Evolutionary conservation across 2,113 vertebrate species (phyloP), one percentile per base, ranked within the genome.

Genomic region (Zosterops japonicus): DNA sequence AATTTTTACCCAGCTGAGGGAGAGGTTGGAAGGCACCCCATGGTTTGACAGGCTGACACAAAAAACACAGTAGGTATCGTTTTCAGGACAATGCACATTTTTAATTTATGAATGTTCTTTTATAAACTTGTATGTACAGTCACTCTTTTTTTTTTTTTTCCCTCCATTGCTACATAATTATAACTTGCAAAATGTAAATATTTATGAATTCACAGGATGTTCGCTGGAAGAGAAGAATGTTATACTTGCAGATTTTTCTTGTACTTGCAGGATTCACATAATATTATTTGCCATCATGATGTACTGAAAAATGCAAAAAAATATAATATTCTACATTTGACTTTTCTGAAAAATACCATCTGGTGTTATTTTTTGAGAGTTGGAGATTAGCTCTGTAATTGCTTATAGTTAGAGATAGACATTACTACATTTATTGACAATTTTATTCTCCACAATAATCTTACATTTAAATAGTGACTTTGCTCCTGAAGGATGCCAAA

Each of bases 151-250:
- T 50, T 70, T 70, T 36, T 59, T 80, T 96, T 94, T 5, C 5
- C 27, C 87, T 95, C 86, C 83, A 97, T 93, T 97, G 97, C 97
- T 97, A 98, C 97, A 98, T 98, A 98, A 98, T 98, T 98, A 98
- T 98, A 98, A 97, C 97, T 98, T 98, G 96, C 96, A 98, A 98
- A 97, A 97, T 97, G 97, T 98, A 98, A 98, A 98, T 98, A 98
- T 98, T 98, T 98, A 98, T 98, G 98, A 98, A 98, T 98, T 98
- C 97, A 98, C 97, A 98, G 97, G 97, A 98, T 98, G 97, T 98
- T 98, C 60, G 2, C 96, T 97, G 95, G 96, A 95, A 98, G 94
- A 98, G 95, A 97, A 95, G 94, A 98, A 97, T 97, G 97, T 98
- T 98, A 98, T 97, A 97, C 97, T 98, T 98, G 96, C 97, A 98